Conservation (phyloP, 2,888 invertebrate genomes). For the Acholoe squamosa region DNA sequence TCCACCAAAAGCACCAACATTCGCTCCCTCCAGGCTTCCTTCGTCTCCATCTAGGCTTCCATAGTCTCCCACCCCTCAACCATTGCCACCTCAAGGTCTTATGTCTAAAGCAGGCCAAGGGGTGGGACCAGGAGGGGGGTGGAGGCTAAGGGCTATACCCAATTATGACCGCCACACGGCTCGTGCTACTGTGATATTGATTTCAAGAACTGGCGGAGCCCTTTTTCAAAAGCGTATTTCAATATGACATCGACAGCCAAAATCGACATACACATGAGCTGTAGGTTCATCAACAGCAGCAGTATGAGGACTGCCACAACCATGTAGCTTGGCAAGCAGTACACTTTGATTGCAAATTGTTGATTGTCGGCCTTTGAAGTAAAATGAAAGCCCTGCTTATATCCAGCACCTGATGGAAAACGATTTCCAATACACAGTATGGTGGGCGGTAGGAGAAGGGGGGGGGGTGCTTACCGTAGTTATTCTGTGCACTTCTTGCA, state of each 20-base stretch:
- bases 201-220: slow-evolving; percentile 26
- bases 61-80: neutral
- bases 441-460: neutral
- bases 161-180: neutral
- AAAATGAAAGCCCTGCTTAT: slow-evolving; percentile 26
- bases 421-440: slow-evolving; percentile 27
- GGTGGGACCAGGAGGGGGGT: neutral
- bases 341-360: slow-evolving; percentile 60
- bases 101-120: neutral
- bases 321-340: slow-evolving; percentile 24
- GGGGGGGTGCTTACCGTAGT: neutral
- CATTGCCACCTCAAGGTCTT: neutral
- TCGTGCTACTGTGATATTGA: slow-evolving; percentile 31
- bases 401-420: slow-evolving; percentile 43
- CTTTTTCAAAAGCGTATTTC: slow-evolving; percentile 39
- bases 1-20: too few relatives aligned
- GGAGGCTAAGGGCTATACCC: slow-evolving; percentile 1
- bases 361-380: slow-evolving; percentile 52
- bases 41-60: neutral
- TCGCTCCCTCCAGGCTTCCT: neutral
- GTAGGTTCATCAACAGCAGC: neutral
- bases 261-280: slow-evolving; percentile 3
- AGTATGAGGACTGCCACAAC: neutral
- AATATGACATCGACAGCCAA: slow-evolving; percentile 38
- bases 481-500: neutral